Base-by-base conservation (phyloP, 2,888 invertebrate genomes). In the Fragum fragum region DNA sequence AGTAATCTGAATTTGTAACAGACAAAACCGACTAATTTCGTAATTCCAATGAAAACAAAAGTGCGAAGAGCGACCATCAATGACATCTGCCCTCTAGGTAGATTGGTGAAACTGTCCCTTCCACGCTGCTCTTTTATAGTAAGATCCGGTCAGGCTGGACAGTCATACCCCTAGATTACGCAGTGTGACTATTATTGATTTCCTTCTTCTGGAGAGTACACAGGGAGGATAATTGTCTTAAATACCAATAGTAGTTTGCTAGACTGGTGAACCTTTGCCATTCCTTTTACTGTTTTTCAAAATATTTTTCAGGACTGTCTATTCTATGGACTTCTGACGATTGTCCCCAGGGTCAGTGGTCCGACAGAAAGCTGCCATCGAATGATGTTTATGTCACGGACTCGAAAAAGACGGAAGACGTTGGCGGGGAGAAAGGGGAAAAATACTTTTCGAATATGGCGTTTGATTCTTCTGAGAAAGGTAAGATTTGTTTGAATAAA, bases 331-430 rank as follows among this genome's bases (percentile, higher is more conserved):
- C 83, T 18, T 53, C 73, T 11, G 83, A 83, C 39, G 83, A 83
- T 36, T 83, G 79, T 55, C 83, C 83, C 14, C 79, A 83, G 47
- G 83, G 83, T 1, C 32, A 73, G 6, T 83, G 83, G 83, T 39
- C 32, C 0, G 23, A 73, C 1, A 21, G 78, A 23, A 70, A 69
- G 28, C 23, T 76, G 0, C 81, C 76, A 16, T 52, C 18, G 23
- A 28, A 29, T 11, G 61, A 32, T 26, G 32, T 32, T 3, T 61
- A 32, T 29, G 11, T n/a, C 3, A 26, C 16, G 1, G 32, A 32
- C n/a, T 9, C 18, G 11, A 61, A 28, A 32, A 61, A 28, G 61
- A 7, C 21, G 11, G 32, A 61, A 14, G 18, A 14, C 3, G 61
- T 29, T 32, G 28, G n/a, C 3, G 61, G 61, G 1, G 32, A 28